Base-by-base conservation (phyloP, 2,113 vertebrate species). In the Onychostoma macrolepis region DNA sequence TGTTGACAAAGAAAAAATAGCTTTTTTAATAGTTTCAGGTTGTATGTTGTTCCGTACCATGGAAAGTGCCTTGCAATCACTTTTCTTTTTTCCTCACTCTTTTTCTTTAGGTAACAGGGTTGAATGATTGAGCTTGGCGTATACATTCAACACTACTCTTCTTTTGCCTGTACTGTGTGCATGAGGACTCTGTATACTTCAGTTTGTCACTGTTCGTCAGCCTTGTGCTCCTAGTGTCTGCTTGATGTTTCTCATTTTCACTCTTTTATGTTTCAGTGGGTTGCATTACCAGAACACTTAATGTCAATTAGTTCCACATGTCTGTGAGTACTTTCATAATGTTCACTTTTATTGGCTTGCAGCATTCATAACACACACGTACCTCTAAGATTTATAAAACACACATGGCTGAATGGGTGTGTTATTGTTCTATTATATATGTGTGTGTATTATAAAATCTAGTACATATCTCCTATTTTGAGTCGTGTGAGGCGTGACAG, bases 221-320 rank as follows among this genome's bases (percentile, higher is more conserved):
- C 24, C 56, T 26, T 21, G 21, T 0, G 2, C 50, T 36, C 10
- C 30, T 79, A 33, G 56, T 41, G 24, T 41, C 56, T 1, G 41
- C 24, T n/a, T 24, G 30, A 80, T 61, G 78, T 10, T 80, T 61
- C 56, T 41, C 21, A 80, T 80, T 80, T n/a, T 79, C 48, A 33
- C 77, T 58, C 30, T n/a, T 58, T 80, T 24, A 79, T 80, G 78
- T 63, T 41, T 6, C 8, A 63, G 15, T 43, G 24, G 6, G 24
- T 41, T 24, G 76, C 53, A 80, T 63, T 41, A 80, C 6, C 36
- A 8, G 21, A 63, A 43, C 33, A 80, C 28, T 36, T 26, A 28
- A 13, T 4, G 12, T 43, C 36, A 63, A 43, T 43, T 41, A 26
- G 79, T 28, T 81, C 79, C 24, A 81, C 58, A 38, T 63, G 56